These are phyloP conservation scores for Balearica regulorum DNA, from an alignment of 2,797 vertebrate genomes.

Conservation along the genomic window DNA sequence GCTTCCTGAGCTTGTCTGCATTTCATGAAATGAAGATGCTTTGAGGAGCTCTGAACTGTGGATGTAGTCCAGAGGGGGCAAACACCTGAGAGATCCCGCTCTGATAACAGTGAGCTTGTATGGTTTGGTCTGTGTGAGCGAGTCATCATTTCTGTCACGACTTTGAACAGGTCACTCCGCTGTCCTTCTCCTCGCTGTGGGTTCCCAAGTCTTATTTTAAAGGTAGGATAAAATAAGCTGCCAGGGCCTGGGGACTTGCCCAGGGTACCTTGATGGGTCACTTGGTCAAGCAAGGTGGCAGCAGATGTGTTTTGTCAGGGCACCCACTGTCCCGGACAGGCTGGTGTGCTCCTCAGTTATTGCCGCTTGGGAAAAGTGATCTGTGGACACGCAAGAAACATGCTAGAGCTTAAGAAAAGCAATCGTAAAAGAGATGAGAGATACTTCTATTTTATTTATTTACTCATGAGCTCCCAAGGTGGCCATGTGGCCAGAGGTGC, in stretches of 20 bases:
- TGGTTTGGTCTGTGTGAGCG: neutral
- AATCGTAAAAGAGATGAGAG: neutral
- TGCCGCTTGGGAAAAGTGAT: neutral
- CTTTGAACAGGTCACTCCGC: neutral
- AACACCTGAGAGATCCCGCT: neutral
- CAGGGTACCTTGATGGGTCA: neutral
- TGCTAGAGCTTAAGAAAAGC: neutral
- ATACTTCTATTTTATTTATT: neutral
- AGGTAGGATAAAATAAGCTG: neutral
- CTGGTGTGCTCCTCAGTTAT: neutral
- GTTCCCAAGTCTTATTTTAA: neutral
- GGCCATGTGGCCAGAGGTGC: neutral
- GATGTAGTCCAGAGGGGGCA: neutral
- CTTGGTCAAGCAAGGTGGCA: neutral
- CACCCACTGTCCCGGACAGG: neutral
- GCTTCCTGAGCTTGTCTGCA: neutral
- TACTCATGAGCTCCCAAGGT: neutral
- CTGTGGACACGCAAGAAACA: neutral
- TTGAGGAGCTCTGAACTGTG: neutral
- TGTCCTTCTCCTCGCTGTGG: neutral
- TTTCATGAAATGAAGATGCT: neutral
- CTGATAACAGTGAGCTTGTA: neutral
- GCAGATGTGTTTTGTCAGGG: neutral
- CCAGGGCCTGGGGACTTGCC: neutral
- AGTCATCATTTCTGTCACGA: neutral